A percentile compares a stretch with the other conserved stretches of the same genome.
Evolutionary conservation across 2,888 invertebrate genomes (phyloP).

Genomic region (Epinotia bilunana): DNA sequence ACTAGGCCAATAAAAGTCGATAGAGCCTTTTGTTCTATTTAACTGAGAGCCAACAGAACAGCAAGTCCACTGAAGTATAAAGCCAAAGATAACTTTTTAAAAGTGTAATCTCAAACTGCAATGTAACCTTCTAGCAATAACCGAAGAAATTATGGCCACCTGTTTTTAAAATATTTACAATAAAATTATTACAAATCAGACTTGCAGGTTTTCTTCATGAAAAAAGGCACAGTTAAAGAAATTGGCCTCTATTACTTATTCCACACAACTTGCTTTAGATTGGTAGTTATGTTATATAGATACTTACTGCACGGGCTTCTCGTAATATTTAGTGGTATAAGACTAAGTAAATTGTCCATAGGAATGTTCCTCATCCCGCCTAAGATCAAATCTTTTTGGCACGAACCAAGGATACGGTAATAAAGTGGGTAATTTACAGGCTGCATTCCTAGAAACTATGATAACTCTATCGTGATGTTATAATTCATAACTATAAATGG

Average conservation of each 20-base stretch:
- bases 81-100: slow-evolving; percentile 2
- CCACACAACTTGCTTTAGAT: neutral
- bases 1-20: slow-evolving; percentile 9
- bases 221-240: neutral
- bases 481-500: slow-evolving; percentile 7
- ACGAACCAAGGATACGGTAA: neutral
- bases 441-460: slow-evolving; percentile 3
- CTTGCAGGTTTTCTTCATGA: neutral
- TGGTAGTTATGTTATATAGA: no score
- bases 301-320: no score
- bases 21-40: slow-evolving; percentile 11
- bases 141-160: neutral
- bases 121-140: neutral
- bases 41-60: neutral
- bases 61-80: neutral
- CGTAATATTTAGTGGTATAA: no score
- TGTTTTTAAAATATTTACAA: neutral
- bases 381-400: neutral
- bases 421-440: slow-evolving; percentile 6
- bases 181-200: neutral
- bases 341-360: neutral
- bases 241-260: neutral
- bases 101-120: neutral
- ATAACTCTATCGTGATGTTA: neutral
- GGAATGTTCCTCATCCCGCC: neutral